Evolutionary conservation across 2,113 vertebrate species (phyloP), one percentile per base, ranked within the genome.

Genomic region (Panthera leo): DNA sequence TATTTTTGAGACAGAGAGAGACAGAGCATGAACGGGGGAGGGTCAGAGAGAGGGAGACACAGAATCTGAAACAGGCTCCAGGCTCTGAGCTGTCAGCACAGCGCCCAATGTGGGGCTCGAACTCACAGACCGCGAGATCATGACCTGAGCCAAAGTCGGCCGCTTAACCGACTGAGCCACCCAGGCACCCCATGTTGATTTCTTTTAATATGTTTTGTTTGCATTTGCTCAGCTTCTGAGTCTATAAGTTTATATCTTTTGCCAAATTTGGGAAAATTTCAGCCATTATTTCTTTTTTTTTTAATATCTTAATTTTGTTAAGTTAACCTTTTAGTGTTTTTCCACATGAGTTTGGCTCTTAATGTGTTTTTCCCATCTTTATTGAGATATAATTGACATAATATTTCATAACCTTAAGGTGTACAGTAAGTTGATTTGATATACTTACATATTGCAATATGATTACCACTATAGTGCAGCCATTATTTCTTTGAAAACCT

Each of bases 191-290:
- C 45, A 11, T 68, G 73, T 27, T 2, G 31, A 95, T 93, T 95
- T 92, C 10, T 87, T 90, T 80, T 45, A 21, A 80, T 80, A 80
- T 61, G 73, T 91, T 36, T 23, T 91, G 11, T 65, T 87, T 84
- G 11, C 65, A 10, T 89, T 88, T 94, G 34, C 19, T 89, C 29
- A 78, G 15, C 71, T 84, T 80, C 83, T 75, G 31, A 70, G 58
- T 55, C 29, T 85, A 13, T 89, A 95, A 70, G 31, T 84, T 87
- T 53, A n/a, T 79, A 25, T 23, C 11, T 94, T 95, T 96, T 75
- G 25, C 48, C 16, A 95, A 82, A 39, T 85, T 48, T 68, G 53
- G 48, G 16, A 67, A 92, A 16, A 21, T 80, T 95, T 84, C 48
- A 87, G 36, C 1, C 9, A 73, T 61, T 89, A 36, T 71, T 79